Conservation (phyloP, 53 echinoderm and acorn worm genomes). For the Stichopus horrens region DNA sequence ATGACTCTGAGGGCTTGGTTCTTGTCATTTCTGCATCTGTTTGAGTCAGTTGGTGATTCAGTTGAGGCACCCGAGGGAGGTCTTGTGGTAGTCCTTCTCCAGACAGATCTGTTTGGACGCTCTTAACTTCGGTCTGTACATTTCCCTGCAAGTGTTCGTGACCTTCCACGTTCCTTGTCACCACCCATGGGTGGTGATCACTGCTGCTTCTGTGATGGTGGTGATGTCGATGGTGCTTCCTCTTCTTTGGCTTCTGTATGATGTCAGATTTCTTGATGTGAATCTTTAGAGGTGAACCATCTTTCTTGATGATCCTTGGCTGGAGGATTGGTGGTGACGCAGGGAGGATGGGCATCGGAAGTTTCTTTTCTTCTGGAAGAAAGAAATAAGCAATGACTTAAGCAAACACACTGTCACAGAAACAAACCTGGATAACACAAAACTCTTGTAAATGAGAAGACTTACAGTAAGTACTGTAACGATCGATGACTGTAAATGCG, state of each 20-base stretch:
- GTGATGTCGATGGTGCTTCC: constrained; percentile 85
- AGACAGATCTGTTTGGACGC: constrained; percentile 22
- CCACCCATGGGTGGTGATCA: constrained; percentile 42
- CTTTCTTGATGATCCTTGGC: constrained; percentile 94
- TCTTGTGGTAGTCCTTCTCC: background rate
- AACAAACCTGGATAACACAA: background rate
- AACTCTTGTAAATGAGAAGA: background rate
- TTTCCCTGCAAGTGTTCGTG: background rate
- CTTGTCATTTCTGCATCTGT: constrained; percentile 7
- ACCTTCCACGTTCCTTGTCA: background rate
- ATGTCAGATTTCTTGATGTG: constrained; percentile 90
- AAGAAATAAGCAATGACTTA: background rate
- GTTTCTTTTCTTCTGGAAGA: constrained; percentile 18
- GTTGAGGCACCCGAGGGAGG: background rate
- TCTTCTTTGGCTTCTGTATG: constrained; percentile 76
- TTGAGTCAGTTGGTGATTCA: constrained; percentile 14
- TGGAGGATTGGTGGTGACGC: constrained; percentile 44
- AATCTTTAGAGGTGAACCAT: constrained; percentile 82
- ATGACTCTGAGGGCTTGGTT: background rate
- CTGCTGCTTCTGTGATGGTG: constrained; percentile 62
- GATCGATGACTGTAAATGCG: too few relatives aligned
- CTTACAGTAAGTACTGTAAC: background rate
- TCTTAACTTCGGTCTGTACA: constrained; percentile 13
- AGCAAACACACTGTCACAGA: background rate
- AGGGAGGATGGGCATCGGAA: constrained; percentile 1